Evolutionary conservation across 2,113 vertebrate species (phyloP), one percentile per base, ranked within the genome.

Genomic region (Aramus guarauna): DNA sequence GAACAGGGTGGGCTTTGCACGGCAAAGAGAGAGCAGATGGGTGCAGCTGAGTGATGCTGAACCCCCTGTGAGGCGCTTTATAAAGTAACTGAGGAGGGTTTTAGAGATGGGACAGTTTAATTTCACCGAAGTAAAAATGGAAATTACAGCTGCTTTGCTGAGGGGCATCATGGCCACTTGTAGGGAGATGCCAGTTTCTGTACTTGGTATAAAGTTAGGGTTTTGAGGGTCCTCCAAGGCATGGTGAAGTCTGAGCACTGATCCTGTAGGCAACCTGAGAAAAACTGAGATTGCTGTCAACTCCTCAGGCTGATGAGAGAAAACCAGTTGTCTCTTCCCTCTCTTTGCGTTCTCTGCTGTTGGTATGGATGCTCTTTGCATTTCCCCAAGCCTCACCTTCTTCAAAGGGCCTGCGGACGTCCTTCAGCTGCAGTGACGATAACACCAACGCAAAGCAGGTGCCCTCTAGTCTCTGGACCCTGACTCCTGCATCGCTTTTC

Each of bases 201-300:
- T n/a, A 7, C 34, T 59, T 13, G 3, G 39, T 24, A 5, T 19
- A 11, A 83, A 89, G 72, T 21, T 58, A 85, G 9, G 11, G 2
- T n/a, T 75, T 14, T 32, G 27, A 71, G 41, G 30, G 24, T 75
- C 39, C 32, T 85, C 29, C 36, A 73, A 59, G 62, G 43, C 53
- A 39, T 0, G 0, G 14, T 32, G 34, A 39, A 41, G 48, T 43
- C 52, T 56, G 48, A 80, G 47, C 47, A 30, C 22, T 0, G 0
- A 16, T 90, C 24, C 37, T 59, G 24, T 13, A 50, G 48, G 53
- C 43, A 75, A 41, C 74, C 74, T 79, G 74, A 55, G n/a, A 20
- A 45, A 69, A 71, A 3, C 27, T 5, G 39, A 39, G 30, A 39
- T 73, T 62, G 9, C 62, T 81, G 69, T 74, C 73, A 74, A 7